Evolutionary conservation across 2,888 invertebrate genomes (phyloP), one percentile per base, ranked within the genome.

Genomic region (Abrostola tripartita): DNA sequence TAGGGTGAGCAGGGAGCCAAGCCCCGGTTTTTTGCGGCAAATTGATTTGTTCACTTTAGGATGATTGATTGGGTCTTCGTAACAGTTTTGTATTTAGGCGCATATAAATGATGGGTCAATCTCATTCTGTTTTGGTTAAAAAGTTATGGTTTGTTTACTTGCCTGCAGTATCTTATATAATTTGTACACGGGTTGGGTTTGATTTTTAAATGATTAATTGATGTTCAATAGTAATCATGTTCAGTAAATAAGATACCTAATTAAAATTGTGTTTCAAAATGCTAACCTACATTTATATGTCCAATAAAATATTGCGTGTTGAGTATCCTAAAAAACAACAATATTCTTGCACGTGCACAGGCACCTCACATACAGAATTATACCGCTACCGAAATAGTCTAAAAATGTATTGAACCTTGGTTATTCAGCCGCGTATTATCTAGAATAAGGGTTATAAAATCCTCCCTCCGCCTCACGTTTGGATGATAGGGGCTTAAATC

Each of bases 401-500:
- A 52, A 47, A 11, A 44, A 36, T 14, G 14, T 52, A 41, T 57
- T 70, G 40, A 52, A 69, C 10, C 47, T 10, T 44, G 59, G 52
- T 50, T 49, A 49, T 37, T 57, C 60, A 51, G 5, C 40, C 12
- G 41, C 59, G 53, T 72, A 61, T 68, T 54, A 65, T 68, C 41
- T 55, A 55, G 66, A 71, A 68, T 74, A 68, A 50, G 53, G 62
- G 65, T 58, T 53, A 44, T 64, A 62, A 55, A 68, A 63, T 58
- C 65, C 40, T 38, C 50, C 35, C 68, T 38, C 54, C 58, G 57
- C 56, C 60, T 35, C 61, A 52, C 57, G 63, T 57, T 68, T 58
- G 64, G 61, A 61, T 74, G 65, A 69, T 68, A 78, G 37, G 68
- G 71, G 63, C 55, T 77, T 75, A 78, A 78, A 76, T 67, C 76